These are phyloP conservation scores for Tenthredo scrophulariae DNA, from an alignment of 2,888 invertebrate genomes.

Conservation along the genomic window DNA sequence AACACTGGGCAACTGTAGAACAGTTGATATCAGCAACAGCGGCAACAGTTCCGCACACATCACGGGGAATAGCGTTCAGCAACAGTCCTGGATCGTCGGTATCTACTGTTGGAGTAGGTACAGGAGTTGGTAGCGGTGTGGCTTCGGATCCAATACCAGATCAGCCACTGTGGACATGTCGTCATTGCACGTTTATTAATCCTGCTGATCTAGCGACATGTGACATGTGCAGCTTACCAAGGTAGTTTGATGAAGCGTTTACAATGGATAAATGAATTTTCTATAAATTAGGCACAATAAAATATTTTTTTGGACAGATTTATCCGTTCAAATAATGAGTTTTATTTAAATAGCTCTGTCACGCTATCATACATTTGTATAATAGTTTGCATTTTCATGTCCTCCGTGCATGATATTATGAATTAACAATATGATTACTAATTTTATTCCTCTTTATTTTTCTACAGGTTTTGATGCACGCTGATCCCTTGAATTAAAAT, in stretches of 20 bases:
- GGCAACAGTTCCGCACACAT: slow-evolving; percentile 72
- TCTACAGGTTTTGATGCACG: slow-evolving; percentile 66
- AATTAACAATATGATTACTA: slow-evolving; percentile 42
- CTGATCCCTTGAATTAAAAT: slow-evolving; percentile 59
- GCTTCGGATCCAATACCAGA: slow-evolving; percentile 71
- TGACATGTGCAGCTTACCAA: slow-evolving; percentile 96
- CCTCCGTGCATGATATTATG: slow-evolving; percentile 10
- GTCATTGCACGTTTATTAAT: slow-evolving; percentile 96
- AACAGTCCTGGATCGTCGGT: slow-evolving; percentile 63
- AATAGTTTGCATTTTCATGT: neutral
- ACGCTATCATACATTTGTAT: neutral
- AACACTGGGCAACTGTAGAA: slow-evolving; percentile 93
- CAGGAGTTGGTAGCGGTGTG: slow-evolving; percentile 69
- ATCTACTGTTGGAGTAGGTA: slow-evolving; percentile 68
- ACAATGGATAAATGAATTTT: slow-evolving; percentile 4
- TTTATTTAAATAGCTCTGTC: neutral
- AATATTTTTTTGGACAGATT: neutral
- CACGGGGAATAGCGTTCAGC: slow-evolving; percentile 64
- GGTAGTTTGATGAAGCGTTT: slow-evolving; percentile 76
- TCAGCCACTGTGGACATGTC: slow-evolving; percentile 90
- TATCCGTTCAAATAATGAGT: neutral
- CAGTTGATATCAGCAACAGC: slow-evolving; percentile 84
- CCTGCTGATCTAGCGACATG: slow-evolving; percentile 87
- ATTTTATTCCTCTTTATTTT: slow-evolving; percentile 58
- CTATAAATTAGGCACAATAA: slow-evolving; percentile 22